These are phyloP conservation scores for Drosophila kanekoi DNA, from an alignment of 2,888 invertebrate genomes.

Conservation along the genomic window DNA sequence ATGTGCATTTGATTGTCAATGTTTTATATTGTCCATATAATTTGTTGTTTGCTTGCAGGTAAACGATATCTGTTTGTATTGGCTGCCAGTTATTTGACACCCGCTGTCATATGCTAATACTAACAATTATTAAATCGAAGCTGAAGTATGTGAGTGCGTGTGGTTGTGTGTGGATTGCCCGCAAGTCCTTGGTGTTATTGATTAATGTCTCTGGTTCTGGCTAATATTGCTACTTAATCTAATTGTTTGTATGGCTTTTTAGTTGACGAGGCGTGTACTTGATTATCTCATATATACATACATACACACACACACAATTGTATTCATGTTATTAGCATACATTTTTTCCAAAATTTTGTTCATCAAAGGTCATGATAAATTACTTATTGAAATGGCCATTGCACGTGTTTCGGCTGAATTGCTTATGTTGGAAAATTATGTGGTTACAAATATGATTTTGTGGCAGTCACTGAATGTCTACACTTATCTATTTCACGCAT, in stretches of 20 bases:
- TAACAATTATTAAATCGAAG: constrained; percentile 69
- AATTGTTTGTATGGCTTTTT: constrained; percentile 63
- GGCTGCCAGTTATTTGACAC: constrained; percentile 18
- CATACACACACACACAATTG: constrained; percentile 1
- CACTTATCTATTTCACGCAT: neutral
- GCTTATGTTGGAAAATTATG: constrained; percentile 9
- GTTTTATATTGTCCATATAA: constrained; percentile 27
- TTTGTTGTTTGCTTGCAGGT: constrained; percentile 47
- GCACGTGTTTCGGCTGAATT: neutral
- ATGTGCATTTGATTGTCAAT: constrained; percentile 41
- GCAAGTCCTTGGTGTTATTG: constrained; percentile 52
- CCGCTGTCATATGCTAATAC: constrained; percentile 55
- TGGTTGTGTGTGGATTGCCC: constrained; percentile 1
- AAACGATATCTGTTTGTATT: constrained; percentile 40
- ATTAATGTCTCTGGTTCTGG: constrained; percentile 59
- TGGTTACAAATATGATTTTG: constrained; percentile 1
- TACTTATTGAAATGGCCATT: constrained; percentile 43
- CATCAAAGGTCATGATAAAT: constrained; percentile 35
- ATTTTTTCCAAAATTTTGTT: constrained; percentile 40
- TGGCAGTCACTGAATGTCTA: neutral
- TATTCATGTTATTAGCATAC: constrained; percentile 24
- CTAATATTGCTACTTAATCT: constrained; percentile 71
- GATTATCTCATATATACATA: constrained; percentile 28
- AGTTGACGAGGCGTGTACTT: constrained; percentile 41
- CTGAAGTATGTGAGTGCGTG: constrained; percentile 6